Percentiles rank a stretch among this genome's conserved stretches.
phyloP scores from a whole-genome alignment of 92 coral and sea anemone genomes.

The Palythoa grandiflora region DNA sequence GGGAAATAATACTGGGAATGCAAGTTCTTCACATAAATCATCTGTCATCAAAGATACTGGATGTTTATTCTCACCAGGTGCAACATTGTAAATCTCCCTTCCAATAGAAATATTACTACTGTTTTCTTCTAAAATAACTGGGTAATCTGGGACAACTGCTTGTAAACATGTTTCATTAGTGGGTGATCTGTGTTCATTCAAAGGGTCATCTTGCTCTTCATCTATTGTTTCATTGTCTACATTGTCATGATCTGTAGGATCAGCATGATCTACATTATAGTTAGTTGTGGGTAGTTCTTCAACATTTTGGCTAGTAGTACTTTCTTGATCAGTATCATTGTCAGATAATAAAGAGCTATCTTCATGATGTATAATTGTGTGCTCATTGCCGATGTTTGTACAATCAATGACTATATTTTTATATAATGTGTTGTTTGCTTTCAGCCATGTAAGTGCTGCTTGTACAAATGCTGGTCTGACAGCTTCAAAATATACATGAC shows the following conservation, averaged over 20 bases:
- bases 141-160: slow-evolving; percentile 17
- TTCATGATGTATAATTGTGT: slow-evolving; percentile 24
- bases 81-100: slow-evolving; percentile 12
- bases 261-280: slow-evolving; percentile 46
- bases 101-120: slow-evolving; percentile 7
- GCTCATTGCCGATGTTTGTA: slow-evolving; percentile 9
- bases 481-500: slow-evolving; percentile 14
- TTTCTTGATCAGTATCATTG: slow-evolving; percentile 44
- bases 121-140: slow-evolving; percentile 13
- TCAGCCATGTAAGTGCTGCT: slow-evolving; percentile 17
- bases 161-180: slow-evolving; percentile 10
- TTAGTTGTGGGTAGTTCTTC: slow-evolving; percentile 50
- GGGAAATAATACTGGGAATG: slow-evolving; percentile 16
- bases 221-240: slow-evolving; percentile 43
- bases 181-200: slow-evolving; percentile 16
- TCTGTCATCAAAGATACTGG: slow-evolving; percentile 13
- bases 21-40: slow-evolving; percentile 14
- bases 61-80: slow-evolving; percentile 10
- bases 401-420: slow-evolving; percentile 12
- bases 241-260: slow-evolving; percentile 46
- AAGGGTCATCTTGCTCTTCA: slow-evolving; percentile 16
- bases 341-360: slow-evolving; percentile 43
- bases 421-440: slow-evolving; percentile 13
- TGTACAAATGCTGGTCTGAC: slow-evolving; percentile 13
- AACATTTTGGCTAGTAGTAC: slow-evolving; percentile 49